A percentile compares a stretch with the other conserved stretches of the same genome.
Conservation (phyloP, 2,888 invertebrate species). For the Trichacis sp. region DNA sequence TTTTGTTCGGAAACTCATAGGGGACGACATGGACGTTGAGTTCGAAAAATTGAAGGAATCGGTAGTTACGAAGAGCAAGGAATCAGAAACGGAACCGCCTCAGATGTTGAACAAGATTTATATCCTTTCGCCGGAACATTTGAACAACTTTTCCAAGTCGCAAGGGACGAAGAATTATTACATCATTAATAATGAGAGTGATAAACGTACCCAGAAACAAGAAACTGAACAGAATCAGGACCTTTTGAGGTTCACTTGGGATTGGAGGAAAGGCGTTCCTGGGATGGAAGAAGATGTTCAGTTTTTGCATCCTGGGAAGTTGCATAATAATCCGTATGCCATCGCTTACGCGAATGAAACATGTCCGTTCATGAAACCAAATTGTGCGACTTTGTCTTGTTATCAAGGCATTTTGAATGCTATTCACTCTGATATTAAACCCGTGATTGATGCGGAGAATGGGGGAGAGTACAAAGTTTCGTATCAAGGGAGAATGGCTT, state of each 20-base stretch:
- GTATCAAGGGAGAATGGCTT: constrained; percentile 38
- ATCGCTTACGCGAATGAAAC: not conserved
- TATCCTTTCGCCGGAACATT: constrained; percentile 33
- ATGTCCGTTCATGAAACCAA: constrained; percentile 34
- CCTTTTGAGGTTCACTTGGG: constrained; percentile 25
- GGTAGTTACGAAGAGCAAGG: not conserved
- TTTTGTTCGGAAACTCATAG: constrained; percentile 16
- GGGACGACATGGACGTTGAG: constrained; percentile 5
- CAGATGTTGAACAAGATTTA: constrained; percentile 39
- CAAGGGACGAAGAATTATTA: not conserved
- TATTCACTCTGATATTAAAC: not conserved
- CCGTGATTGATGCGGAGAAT: not conserved
- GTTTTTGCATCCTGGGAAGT: constrained; percentile 16
- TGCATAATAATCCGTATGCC: not conserved
- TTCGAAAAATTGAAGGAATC: constrained; percentile 8
- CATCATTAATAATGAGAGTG: not conserved
- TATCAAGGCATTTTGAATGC: constrained; percentile 43
- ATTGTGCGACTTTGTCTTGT: constrained; percentile 43
- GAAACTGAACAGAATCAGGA: no score
- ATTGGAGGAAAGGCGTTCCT: constrained; percentile 14
- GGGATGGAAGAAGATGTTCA: constrained; percentile 19
- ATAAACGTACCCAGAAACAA: no score
- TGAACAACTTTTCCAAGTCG: constrained; percentile 14
- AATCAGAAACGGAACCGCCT: not conserved
- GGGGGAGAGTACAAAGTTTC: constrained; percentile 23